Conservation (phyloP, 1,140 invertebrate species). For the Drosophila azteca region DNA sequence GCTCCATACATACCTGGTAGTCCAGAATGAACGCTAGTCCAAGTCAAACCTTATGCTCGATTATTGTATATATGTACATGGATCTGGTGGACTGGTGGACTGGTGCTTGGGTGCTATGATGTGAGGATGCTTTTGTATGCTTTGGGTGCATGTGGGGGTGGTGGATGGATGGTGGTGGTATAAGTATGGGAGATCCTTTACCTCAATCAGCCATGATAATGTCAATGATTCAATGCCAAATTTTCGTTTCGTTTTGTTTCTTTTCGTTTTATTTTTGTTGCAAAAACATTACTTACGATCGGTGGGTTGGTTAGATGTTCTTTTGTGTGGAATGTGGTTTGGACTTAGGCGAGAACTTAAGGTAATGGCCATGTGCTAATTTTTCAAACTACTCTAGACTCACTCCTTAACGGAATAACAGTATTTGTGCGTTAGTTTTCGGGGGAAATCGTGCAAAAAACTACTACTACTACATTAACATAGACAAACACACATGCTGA, state of each 20-base stretch:
- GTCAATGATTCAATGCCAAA: conserved; percentile 68
- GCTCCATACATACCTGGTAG: conserved; percentile 52
- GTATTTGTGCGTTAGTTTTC: conserved; percentile 30
- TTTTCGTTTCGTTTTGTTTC: conserved; percentile 36
- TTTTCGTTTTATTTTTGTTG: conserved; percentile 36
- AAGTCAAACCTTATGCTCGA: too few relatives aligned
- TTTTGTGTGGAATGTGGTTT: conserved; percentile 63
- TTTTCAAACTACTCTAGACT: conserved; percentile 40
- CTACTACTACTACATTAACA: conserved; percentile 58
- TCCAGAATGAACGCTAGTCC: conserved; percentile 6
- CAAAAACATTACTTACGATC: conserved; percentile 64
- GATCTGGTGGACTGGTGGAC: conserved; percentile 7
- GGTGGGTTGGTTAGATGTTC: conserved; percentile 35
- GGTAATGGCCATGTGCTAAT: conserved; percentile 39
- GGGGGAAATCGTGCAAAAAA: conserved; percentile 63
- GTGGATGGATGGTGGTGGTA: conserved; percentile 14
- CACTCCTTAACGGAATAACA: not conserved
- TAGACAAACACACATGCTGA: conserved; percentile 36
- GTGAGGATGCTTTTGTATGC: conserved; percentile 25
- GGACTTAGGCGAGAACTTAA: conserved; percentile 61
- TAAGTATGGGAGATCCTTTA: conserved; percentile 22
- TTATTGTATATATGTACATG: conserved; percentile 53
- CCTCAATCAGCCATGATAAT: conserved; percentile 43
- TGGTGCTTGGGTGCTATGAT: conserved; percentile 37
- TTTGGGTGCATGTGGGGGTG: conserved; percentile 22